Conservation (phyloP, 2,797 vertebrate genomes). For the Xenops minutus region DNA sequence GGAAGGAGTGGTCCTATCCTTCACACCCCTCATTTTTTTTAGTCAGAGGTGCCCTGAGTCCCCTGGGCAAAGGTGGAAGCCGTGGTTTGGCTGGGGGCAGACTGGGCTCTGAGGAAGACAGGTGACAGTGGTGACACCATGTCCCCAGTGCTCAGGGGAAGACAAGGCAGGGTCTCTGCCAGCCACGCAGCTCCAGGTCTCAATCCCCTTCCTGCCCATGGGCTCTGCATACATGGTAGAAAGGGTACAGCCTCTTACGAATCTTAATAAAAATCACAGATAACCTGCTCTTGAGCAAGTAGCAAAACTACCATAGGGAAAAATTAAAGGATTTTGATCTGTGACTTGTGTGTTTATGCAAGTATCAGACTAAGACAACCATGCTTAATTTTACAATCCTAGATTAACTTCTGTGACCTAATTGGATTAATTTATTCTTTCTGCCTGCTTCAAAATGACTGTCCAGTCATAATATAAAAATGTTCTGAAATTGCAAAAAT, state of each 20-base stretch:
- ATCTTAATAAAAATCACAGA: neutral
- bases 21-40: neutral
- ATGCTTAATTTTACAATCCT: neutral
- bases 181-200: rapidly evolving
- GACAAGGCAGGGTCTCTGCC: neutral
- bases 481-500: neutral
- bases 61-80: neutral
- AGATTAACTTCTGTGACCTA: neutral
- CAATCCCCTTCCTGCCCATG: neutral
- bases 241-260: neutral
- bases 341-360: neutral
- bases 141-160: rapidly evolving
- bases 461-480: neutral
- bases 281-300: neutral
- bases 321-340: constrained; percentile 10
- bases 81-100: neutral
- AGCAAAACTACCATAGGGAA: neutral
- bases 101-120: neutral
- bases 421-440: neutral
- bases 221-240: neutral
- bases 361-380: neutral
- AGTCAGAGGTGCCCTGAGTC: neutral
- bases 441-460: neutral
- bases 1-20: neutral
- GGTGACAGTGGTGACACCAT: rapidly evolving